phyloP scores from a whole-genome alignment of 2,797 vertebrate species.

The Malurus splendens region DNA sequence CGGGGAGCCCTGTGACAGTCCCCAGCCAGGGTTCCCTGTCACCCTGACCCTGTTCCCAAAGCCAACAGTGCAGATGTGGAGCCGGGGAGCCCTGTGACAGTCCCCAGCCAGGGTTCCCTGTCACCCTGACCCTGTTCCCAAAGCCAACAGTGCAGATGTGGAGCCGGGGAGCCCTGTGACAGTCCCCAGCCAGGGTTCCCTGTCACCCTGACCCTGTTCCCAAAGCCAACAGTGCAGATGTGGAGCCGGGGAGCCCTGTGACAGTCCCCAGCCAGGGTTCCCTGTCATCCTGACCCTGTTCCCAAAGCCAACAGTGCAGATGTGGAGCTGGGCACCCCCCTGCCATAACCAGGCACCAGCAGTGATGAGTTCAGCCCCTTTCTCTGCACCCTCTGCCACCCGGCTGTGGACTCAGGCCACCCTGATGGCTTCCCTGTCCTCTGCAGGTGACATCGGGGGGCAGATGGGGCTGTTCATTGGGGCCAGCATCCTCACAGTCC shows the following conservation, averaged over 20 bases:
- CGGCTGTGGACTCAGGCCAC: fast-evolving
- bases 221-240: fast-evolving
- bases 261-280: neutral
- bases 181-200: neutral
- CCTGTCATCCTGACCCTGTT: fast-evolving
- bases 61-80: no score
- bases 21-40: no score
- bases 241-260: neutral
- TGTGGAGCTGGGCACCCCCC: neutral
- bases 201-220: fast-evolving
- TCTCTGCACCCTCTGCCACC: neutral
- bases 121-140: fast-evolving
- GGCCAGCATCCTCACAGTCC: slow-evolving; percentile 95
- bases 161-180: neutral
- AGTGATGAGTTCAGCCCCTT: neutral
- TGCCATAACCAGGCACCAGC: neutral
- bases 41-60: no score
- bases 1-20: no score
- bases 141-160: fast-evolving
- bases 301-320: fast-evolving
- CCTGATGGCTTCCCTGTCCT: neutral
- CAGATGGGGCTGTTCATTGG: slow-evolving; percentile 99
- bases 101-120: fast-evolving
- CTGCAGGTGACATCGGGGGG: slow-evolving; percentile 93
- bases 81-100: no score